phyloP scores from a whole-genome alignment of 30 jellyfish, hydroid and myxozoan genomes.

The Aurelia sp. region DNA sequence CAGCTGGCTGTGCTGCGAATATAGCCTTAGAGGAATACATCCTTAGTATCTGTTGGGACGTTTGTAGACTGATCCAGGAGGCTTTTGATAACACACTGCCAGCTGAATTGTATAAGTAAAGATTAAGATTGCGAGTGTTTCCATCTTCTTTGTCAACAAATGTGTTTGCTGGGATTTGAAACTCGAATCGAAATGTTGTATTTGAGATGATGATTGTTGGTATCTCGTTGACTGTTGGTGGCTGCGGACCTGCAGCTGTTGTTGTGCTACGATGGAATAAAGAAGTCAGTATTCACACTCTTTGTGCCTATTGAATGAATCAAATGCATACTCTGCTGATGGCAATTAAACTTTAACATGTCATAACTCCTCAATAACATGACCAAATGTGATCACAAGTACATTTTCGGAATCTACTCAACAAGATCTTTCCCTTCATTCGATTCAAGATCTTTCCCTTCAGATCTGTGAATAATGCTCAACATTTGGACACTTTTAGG shows the following conservation, averaged over 20 bases:
- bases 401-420: too few species aligned
- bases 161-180: conserved; percentile 17
- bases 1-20: conserved; percentile 33
- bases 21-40: conserved; percentile 26
- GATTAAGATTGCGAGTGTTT: conserved; percentile 28
- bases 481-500: too few species aligned
- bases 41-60: not conserved
- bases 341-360: too few species aligned
- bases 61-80: conserved; percentile 41
- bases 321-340: too few species aligned
- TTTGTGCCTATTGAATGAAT: too few species aligned
- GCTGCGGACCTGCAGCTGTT: conserved; percentile 24
- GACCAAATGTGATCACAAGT: too few species aligned
- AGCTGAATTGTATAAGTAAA: conserved; percentile 20
- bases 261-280: conserved; percentile 19
- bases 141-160: conserved; percentile 63
- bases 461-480: too few species aligned
- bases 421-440: too few species aligned
- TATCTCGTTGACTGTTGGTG: conserved; percentile 23
- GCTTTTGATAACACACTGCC: conserved; percentile 50
- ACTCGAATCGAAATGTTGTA: conserved; percentile 14
- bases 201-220: conserved; percentile 15
- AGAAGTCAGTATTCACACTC: too few species aligned
- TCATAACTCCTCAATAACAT: too few species aligned
- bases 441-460: too few species aligned